A percentile compares a stretch with the other conserved stretches of the same genome.
These are phyloP conservation scores for Okapia johnstoni DNA, from an alignment of 2,113 vertebrate species.

Conservation along the genomic window DNA sequence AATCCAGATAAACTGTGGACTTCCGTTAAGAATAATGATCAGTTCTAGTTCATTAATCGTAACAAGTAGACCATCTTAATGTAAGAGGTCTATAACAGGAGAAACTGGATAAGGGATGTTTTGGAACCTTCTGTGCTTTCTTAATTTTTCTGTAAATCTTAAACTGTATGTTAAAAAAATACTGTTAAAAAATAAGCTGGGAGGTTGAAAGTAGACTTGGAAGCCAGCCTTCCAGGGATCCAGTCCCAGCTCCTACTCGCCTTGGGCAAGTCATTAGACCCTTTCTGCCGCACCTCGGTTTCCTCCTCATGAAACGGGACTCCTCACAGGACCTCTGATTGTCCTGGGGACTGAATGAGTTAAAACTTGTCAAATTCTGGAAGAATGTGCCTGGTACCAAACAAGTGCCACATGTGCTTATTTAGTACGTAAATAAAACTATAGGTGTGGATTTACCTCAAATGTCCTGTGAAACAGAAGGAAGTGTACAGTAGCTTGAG, in stretches of 20 bases:
- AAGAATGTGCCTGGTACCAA: background rate
- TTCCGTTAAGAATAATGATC: background rate
- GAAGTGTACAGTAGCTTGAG: background rate
- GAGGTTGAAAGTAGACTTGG: background rate
- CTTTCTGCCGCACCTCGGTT: background rate
- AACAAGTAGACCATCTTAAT: background rate
- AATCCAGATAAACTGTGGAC: no score
- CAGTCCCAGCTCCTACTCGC: background rate
- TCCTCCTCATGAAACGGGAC: background rate
- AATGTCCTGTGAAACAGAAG: background rate
- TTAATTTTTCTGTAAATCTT: background rate
- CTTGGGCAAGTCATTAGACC: background rate
- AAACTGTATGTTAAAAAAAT: background rate
- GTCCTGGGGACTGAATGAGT: background rate
- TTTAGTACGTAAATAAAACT: background rate
- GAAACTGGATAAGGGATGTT: background rate
- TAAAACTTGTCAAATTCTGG: background rate
- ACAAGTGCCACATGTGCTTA: background rate
- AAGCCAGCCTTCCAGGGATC: background rate
- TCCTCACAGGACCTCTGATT: background rate
- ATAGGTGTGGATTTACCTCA: background rate
- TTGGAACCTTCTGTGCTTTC: background rate
- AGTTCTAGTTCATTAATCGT: background rate
- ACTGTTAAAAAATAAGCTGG: background rate
- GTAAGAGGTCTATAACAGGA: background rate